Evolutionary conservation across 1,140 invertebrate genomes (phyloP), one percentile per base, ranked within the genome.

Genomic region (Drosophila punjabiensis): DNA sequence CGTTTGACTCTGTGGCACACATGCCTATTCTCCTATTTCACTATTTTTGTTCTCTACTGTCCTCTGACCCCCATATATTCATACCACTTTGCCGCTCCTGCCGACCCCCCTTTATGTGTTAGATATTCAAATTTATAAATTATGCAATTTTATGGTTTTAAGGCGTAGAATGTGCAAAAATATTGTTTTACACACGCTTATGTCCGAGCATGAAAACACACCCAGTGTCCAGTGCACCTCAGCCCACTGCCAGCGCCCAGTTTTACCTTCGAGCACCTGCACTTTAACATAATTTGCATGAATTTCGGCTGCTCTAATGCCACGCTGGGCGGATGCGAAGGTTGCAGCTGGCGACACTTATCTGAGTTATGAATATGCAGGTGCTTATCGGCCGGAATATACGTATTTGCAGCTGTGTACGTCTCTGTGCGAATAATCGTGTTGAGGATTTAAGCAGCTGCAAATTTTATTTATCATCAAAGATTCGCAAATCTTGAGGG

Each of bases 331-430:
- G 70, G 60, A 69, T 75, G 79, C 58, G 39, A 75, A 77, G 73
- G 62, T 69, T 83, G 24, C 24, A 24, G 24, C 24, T 24, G 24
- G 61, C 41, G 68, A 48, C 74, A 76, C 81, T 88, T 89, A 89
- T 89, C 86, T 90, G 63, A 85, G 78, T 90, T 86, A 90, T 90
- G 86, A 89, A 89, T 89, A 90, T 89, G 82, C 86, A 90, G 82
- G 86, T 82, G 76, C 86, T 86, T 86, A 90, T 86, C 86, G 68
- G 52, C 35, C 62, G 32, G 60, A 58, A 48, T 64, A 28, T 28
- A 30, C 52, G 16, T 35, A 30, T 50, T 33, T 53, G 28, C 33
- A n/a, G 18, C 13, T 64, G 61, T 61, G 24, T 41, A 52, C 18
- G 24, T 20, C 28, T 24, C 41, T 28, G 67, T 69, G 28, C 33